phyloP scores from a whole-genome alignment of 2,797 vertebrate species.

The Threskiornis aethiopicus region DNA sequence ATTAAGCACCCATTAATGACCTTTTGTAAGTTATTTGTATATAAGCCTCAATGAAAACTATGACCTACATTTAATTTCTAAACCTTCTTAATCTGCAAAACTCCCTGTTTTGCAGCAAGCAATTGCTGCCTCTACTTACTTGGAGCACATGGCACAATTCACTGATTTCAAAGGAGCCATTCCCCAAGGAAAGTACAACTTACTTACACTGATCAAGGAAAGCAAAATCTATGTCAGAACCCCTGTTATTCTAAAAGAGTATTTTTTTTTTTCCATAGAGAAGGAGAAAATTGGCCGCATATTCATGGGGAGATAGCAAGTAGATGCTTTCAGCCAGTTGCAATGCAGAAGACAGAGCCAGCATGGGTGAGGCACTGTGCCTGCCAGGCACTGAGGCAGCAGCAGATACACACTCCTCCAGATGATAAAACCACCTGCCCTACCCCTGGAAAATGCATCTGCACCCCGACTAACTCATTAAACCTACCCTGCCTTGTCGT shows the following conservation, averaged over 20 bases:
- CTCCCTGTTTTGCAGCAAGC: not conserved
- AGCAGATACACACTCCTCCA: not conserved
- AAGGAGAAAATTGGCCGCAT: not conserved
- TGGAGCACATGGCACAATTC: not conserved
- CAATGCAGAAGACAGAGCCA: not conserved
- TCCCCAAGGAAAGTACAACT: not conserved
- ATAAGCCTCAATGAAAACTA: not conserved
- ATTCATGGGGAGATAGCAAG: not conserved
- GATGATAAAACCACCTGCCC: conserved; percentile 28
- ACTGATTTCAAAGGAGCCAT: not conserved
- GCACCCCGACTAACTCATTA: not conserved
- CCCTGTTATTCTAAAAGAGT: not conserved
- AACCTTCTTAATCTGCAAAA: not conserved
- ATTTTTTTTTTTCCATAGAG: not conserved
- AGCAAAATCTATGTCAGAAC: not conserved
- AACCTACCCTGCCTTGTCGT: not conserved
- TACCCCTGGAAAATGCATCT: not conserved
- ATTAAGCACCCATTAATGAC: not conserved
- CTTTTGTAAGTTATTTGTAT: not conserved
- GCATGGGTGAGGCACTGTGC: not conserved
- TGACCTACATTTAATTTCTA: not conserved
- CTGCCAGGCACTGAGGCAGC: not conserved
- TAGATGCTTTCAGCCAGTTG: not conserved
- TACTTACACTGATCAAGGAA: not conserved
- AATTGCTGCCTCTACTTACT: not conserved